Evolutionary conservation across 2,888 invertebrate species (phyloP).

Genomic region (Carterocephalus palaemon): DNA sequence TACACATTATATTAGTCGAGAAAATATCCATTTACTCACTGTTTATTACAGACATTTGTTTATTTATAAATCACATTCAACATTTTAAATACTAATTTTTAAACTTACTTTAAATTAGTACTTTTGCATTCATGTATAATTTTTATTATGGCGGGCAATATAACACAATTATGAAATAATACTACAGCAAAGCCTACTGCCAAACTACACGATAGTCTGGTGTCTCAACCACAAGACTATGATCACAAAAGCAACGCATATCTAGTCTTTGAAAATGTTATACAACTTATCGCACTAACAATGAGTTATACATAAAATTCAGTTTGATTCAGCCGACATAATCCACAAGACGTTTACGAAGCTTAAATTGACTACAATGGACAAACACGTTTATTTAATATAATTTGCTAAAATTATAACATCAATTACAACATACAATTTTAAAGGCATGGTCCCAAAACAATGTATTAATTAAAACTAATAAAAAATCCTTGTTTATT

Average conservation of each 20-base stretch:
- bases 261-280: no score
- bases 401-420: constrained; percentile 22
- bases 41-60: constrained; percentile 48
- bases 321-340: no score
- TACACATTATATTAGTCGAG: constrained; percentile 62
- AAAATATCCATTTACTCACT: constrained; percentile 59
- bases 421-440: constrained; percentile 27
- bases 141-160: constrained; percentile 56
- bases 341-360: no score
- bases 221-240: constrained; percentile 6
- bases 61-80: constrained; percentile 69
- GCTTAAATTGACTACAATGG: no score
- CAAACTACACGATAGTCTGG: constrained; percentile 22
- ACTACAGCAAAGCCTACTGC: constrained; percentile 33
- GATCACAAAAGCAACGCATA: background rate
- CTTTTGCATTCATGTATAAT: constrained; percentile 38
- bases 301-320: no score
- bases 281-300: no score
- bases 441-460: constrained; percentile 58
- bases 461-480: constrained; percentile 35
- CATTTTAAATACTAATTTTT: constrained; percentile 54
- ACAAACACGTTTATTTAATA: constrained; percentile 5
- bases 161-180: constrained; percentile 44
- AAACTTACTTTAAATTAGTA: constrained; percentile 39
- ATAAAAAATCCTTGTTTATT: constrained; percentile 47